Percentiles rank a stretch among this genome's conserved stretches.
These are phyloP conservation scores for Sylvilagus floridanus DNA, from an alignment of 2,797 vertebrate species.

Conservation along the genomic window DNA sequence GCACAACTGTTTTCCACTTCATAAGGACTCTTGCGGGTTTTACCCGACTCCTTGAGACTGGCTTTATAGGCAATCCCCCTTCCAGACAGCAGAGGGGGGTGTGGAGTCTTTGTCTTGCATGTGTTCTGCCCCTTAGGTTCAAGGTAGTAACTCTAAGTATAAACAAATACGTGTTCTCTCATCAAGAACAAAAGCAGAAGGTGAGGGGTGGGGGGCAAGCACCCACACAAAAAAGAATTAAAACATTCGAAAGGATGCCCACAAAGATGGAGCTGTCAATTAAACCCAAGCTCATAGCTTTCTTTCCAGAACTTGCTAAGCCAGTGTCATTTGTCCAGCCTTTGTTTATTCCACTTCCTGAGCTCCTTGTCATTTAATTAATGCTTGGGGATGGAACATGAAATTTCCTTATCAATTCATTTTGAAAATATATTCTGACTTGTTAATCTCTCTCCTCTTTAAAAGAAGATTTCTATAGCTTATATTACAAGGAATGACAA, in stretches of 20 bases:
- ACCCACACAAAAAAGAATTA: neutral
- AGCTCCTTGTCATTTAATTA: constrained; percentile 81
- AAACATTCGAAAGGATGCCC: neutral
- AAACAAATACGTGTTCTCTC: neutral
- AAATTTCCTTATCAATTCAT: constrained; percentile 84
- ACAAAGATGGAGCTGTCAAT: neutral
- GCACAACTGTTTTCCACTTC: neutral
- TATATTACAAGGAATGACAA: constrained; percentile 85
- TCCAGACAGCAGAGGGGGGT: constrained; percentile 19
- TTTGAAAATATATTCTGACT: constrained; percentile 85
- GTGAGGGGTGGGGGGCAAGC: neutral
- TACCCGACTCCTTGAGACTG: neutral
- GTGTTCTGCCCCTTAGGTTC: neutral
- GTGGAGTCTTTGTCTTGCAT: neutral
- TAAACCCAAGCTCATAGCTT: neutral
- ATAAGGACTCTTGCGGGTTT: neutral
- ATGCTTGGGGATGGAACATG: constrained; percentile 81
- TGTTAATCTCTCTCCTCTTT: constrained; percentile 83
- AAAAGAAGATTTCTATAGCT: constrained; percentile 82
- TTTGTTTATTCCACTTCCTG: constrained; percentile 76
- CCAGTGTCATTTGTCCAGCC: constrained; percentile 60
- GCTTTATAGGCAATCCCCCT: neutral
- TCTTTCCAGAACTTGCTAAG: neutral
- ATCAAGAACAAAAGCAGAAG: neutral
- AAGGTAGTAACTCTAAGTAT: neutral